Conservation (phyloP, 2,113 vertebrate genomes). For the Gobiocypris rarus region DNA sequence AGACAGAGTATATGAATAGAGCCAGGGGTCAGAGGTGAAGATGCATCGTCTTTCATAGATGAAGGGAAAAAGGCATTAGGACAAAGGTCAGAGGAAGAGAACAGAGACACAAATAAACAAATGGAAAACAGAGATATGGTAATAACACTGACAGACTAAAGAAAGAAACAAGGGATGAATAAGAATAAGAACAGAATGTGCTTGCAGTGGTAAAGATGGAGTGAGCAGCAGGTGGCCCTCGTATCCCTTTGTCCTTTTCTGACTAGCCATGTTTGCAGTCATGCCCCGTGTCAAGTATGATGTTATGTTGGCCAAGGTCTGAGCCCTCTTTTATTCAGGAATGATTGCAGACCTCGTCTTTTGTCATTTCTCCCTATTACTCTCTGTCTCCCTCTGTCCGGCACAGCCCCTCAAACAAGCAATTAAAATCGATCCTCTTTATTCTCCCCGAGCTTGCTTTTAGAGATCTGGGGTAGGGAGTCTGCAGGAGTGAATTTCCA, state of each 20-base stretch:
- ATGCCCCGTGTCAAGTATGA: slow-evolving; percentile 30
- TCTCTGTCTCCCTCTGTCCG: slow-evolving; percentile 19
- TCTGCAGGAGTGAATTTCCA: slow-evolving; percentile 26
- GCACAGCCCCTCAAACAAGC: slow-evolving; percentile 43
- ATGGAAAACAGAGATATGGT: not conserved
- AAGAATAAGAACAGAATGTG: slow-evolving; percentile 20
- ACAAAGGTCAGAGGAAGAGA: slow-evolving; percentile 30
- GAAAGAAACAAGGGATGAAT: slow-evolving; percentile 5
- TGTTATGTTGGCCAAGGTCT: not conserved
- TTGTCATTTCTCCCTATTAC: slow-evolving; percentile 30
- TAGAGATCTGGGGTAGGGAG: slow-evolving; percentile 19
- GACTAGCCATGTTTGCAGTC: slow-evolving; percentile 19
- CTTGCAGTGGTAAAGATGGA: slow-evolving; percentile 5
- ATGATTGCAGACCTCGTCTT: slow-evolving; percentile 29
- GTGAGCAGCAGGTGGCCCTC: slow-evolving; percentile 24
- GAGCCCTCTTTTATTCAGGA: slow-evolving; percentile 28
- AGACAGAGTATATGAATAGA: slow-evolving; percentile 4
- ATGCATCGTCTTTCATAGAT: slow-evolving; percentile 43
- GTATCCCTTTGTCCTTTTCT: not conserved
- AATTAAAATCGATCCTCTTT: slow-evolving; percentile 51
- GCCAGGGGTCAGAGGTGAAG: slow-evolving; percentile 14
- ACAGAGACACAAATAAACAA: not conserved
- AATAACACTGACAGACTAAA: not conserved
- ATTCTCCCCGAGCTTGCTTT: slow-evolving; percentile 38
- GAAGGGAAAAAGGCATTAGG: slow-evolving; percentile 23